Evolutionary conservation across 2,888 invertebrate species (phyloP), one percentile per base, ranked within the genome.

Genomic region (Lysandra bellargus): DNA sequence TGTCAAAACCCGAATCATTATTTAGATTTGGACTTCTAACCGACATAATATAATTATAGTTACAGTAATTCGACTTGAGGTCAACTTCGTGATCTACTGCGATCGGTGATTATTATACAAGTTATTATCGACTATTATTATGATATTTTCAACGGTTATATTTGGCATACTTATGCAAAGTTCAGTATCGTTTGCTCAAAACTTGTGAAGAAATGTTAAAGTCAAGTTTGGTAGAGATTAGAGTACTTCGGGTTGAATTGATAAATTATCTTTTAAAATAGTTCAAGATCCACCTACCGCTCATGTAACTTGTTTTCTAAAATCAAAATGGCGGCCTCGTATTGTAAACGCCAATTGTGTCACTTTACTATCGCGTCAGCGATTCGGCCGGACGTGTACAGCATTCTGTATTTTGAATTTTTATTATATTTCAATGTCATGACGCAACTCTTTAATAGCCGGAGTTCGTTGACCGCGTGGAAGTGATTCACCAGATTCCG

Each of bases 201-300:
- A 3, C 17, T 17, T 17, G 14, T 17, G 14, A 57, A 17, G 57
- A 17, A 57, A 57, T 17, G 57, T 57, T 57, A 17, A 57, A 57
- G 4, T 17, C 17, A 0, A 53, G 9, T 2, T 49, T 57, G 4
- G 17, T 57, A 57, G 17, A 57, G 17, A 57, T 49, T 49, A 49
- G 9, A 12, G 2, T 9, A 49, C 49, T 49, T 49, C 9, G 49
- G 49, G 9, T 49, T 49, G 49, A 49, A 49, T 12, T 1, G 49
- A 49, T 49, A 12, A 49, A 12, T 9, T 49, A 49, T 49, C 9
- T 49, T 44, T 49, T 49, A 61, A 9, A 30, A 69, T 33, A 69
- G 12, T 69, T 4, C 30, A 64, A 64, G 14, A 69, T 23, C 33
- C 64, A 64, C 9, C 80, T 83, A 81, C 4, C 33, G 4, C 69